phyloP scores from a whole-genome alignment of 2,797 vertebrate species.

The Gymnothorax javanicus region DNA sequence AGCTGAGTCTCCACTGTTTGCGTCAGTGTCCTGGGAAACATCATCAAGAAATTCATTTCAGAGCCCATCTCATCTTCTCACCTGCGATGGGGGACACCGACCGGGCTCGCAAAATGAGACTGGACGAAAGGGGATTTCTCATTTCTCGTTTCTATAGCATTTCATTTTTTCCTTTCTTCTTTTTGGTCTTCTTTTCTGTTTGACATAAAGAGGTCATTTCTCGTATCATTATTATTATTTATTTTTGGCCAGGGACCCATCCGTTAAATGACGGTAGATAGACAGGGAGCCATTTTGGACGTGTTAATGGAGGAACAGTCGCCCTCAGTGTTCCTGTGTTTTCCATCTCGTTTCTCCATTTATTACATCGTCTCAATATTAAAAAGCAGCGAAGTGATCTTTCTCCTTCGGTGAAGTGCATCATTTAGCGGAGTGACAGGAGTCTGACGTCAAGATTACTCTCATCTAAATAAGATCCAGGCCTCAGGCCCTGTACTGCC shows the following conservation, averaged over 20 bases:
- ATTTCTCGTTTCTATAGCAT: neutral
- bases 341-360: neutral
- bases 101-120: neutral
- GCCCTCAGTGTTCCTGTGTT: neutral
- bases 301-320: neutral
- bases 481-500: neutral
- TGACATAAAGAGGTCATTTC: neutral
- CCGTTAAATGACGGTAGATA: neutral
- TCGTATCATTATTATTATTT: neutral
- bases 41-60: constrained; percentile 5
- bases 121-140: neutral
- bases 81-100: neutral
- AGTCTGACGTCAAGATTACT: neutral
- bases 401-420: neutral
- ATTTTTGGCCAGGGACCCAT: neutral
- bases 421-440: neutral
- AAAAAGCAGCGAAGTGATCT: constrained; percentile 1
- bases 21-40: neutral
- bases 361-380: neutral
- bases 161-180: neutral
- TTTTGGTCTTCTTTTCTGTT: neutral
- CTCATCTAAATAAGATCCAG: neutral
- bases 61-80: neutral
- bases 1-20: neutral
- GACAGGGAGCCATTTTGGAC: neutral